Conservation (phyloP, 2,797 vertebrate genomes). For the Limnodromus scolopaceus region DNA sequence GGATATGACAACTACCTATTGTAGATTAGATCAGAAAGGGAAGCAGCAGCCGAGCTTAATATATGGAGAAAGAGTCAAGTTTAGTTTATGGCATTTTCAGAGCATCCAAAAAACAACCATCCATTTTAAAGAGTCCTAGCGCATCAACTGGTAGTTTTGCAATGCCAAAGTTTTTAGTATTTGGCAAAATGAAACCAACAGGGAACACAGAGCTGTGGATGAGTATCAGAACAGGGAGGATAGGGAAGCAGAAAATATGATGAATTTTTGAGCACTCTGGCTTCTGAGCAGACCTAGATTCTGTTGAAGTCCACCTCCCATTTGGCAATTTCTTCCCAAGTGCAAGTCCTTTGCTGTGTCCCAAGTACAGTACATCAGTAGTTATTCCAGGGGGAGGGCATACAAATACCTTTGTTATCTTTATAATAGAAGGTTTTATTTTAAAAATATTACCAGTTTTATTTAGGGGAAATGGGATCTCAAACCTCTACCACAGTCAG, state of each 20-base stretch:
- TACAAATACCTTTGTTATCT: neutral
- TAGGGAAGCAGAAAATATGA: neutral
- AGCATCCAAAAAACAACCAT: neutral
- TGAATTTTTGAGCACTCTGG: neutral
- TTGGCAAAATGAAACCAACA: neutral
- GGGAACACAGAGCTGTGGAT: neutral
- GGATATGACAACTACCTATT: constrained; percentile 7
- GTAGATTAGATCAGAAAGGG: constrained; percentile 21
- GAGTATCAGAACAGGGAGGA: neutral
- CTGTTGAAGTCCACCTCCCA: neutral
- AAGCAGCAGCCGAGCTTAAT: constrained; percentile 4
- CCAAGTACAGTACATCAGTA: neutral
- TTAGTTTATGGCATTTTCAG: constrained; percentile 10
- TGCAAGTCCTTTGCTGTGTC: neutral
- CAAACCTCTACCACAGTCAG: neutral
- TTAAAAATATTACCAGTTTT: neutral
- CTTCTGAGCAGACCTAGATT: neutral
- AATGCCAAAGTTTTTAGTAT: neutral
- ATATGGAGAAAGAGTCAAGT: neutral
- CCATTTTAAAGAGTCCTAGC: neutral
- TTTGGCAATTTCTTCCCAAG: neutral
- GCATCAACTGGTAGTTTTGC: neutral
- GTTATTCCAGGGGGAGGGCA: neutral
- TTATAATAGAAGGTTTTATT: neutral
- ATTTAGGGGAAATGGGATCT: neutral